These are phyloP conservation scores for Masticophis lateralis DNA, from an alignment of 2,797 vertebrate genomes.

Conservation along the genomic window DNA sequence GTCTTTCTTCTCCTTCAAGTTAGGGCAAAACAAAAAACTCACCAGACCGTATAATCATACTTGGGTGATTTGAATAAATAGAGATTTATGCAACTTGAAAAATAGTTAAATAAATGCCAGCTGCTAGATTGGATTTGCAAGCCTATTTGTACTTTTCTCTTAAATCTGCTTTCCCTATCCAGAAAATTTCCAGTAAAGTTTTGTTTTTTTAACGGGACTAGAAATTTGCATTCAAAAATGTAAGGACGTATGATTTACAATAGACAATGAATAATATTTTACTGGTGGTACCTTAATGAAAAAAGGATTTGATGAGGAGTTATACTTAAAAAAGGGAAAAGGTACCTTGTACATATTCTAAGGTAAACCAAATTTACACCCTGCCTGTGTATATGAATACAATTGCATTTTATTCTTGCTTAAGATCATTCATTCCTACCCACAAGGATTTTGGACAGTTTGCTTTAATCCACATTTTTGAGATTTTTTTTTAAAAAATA, in stretches of 20 bases:
- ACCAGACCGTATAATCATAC: not conserved
- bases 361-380: not conserved
- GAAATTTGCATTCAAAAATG: not conserved
- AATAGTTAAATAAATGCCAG: not conserved
- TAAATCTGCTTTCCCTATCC: not conserved
- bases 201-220: not conserved
- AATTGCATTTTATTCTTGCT: not conserved
- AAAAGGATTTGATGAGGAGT: not conserved
- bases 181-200: not conserved
- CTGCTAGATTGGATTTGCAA: not conserved
- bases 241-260: not conserved
- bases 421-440: not conserved
- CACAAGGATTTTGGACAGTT: not conserved
- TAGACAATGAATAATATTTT: not conserved
- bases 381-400: not conserved
- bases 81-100: not conserved
- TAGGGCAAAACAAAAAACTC: not conserved
- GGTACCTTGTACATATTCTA: not conserved
- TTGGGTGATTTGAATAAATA: not conserved
- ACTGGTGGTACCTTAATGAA: not conserved
- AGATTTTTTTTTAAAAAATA: not conserved
- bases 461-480: not conserved
- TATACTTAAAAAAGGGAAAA: not conserved
- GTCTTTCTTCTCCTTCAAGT: not conserved
- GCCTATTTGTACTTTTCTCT: not conserved